Percentiles rank a stretch among this genome's conserved stretches.
phyloP scores from a whole-genome alignment of 1,140 invertebrate species.

The Cyrtorhinus lividipennis region DNA sequence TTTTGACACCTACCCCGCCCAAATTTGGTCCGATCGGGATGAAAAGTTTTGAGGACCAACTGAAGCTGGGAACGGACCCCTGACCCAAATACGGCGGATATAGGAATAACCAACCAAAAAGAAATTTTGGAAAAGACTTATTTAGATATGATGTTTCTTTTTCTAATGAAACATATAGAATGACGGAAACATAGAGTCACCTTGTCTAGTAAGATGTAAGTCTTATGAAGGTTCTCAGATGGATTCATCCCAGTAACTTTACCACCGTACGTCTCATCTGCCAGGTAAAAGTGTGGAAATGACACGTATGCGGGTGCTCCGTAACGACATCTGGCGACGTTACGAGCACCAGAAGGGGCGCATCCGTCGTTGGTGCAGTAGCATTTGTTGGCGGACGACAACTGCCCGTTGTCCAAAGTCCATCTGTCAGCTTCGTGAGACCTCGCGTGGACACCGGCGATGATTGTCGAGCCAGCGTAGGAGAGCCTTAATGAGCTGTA shows the following conservation, averaged over 20 bases:
- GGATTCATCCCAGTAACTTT: constrained; percentile 43
- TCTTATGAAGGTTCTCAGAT: constrained; percentile 37
- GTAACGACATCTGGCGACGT: constrained; percentile 34
- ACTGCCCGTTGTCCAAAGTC: constrained; percentile 34
- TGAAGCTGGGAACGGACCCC: too few species aligned
- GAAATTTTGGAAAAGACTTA: background rate
- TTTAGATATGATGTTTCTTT: background rate
- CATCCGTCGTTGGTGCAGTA: constrained; percentile 51
- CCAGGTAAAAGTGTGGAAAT: constrained; percentile 54
- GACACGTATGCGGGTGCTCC: constrained; percentile 51
- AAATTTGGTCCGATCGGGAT: too few species aligned
- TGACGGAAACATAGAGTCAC: constrained; percentile 20
- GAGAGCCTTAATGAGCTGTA: constrained; percentile 31
- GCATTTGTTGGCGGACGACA: constrained; percentile 45
- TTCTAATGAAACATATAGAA: background rate
- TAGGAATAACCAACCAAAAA: too few species aligned
- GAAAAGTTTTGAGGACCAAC: too few species aligned
- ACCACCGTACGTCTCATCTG: constrained; percentile 39
- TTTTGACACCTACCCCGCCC: too few species aligned
- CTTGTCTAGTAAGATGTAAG: constrained; percentile 45
- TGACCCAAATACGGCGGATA: too few species aligned
- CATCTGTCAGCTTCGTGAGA: constrained; percentile 30
- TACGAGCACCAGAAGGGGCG: constrained; percentile 29
- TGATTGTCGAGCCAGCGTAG: constrained; percentile 35
- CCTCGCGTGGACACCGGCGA: constrained; percentile 31